These are phyloP conservation scores for Chymomyza caudatula DNA, from an alignment of 2,888 invertebrate species.

Conservation along the genomic window DNA sequence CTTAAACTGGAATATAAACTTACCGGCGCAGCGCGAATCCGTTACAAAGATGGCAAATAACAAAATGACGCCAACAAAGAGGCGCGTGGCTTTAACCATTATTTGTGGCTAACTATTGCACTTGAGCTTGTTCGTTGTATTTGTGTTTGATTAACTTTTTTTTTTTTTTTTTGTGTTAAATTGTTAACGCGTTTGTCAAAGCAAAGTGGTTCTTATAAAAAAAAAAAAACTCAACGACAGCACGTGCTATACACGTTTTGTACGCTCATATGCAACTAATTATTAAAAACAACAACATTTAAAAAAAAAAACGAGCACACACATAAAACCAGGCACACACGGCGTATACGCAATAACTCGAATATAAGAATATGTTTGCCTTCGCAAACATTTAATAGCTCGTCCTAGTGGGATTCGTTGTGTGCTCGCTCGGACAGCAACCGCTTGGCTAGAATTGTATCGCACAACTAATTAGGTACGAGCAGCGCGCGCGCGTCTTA, in stretches of 20 bases:
- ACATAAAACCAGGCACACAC: constrained; percentile 29
- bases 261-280: neutral
- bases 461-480: constrained; percentile 71
- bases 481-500: constrained; percentile 64
- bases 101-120: neutral
- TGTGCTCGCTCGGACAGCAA: constrained; percentile 34
- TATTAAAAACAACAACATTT: constrained; percentile 19
- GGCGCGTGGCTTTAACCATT: constrained; percentile 49
- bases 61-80: constrained; percentile 46
- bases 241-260: neutral
- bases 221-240: neutral
- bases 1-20: constrained; percentile 15
- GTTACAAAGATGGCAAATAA: constrained; percentile 42
- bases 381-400: neutral
- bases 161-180: neutral
- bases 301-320: neutral
- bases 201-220: neutral
- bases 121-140: no score
- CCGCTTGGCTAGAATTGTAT: constrained; percentile 72
- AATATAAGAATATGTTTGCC: neutral
- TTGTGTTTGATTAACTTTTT: neutral
- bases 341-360: constrained; percentile 46
- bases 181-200: neutral
- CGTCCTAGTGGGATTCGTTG: constrained; percentile 1
- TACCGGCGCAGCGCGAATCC: constrained; percentile 56